phyloP scores from a whole-genome alignment of 2,888 invertebrate species.

The Vandiemenella viatica region DNA sequence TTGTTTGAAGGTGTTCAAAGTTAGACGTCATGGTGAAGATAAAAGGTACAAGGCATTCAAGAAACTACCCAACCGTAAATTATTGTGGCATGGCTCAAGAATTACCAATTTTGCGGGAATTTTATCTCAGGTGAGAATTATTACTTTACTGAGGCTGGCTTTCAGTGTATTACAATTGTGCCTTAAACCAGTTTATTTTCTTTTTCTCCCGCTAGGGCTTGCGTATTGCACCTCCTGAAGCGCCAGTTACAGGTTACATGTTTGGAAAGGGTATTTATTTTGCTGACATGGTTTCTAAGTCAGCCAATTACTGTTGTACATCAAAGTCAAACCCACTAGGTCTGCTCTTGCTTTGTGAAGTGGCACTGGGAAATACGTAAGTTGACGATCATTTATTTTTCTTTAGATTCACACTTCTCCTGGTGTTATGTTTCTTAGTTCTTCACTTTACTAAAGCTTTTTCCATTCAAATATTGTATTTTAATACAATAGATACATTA shows the following conservation, averaged over 20 bases:
- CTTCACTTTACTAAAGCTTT: too few species aligned
- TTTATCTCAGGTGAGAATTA: constrained; percentile 44
- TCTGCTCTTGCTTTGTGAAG: constrained; percentile 81
- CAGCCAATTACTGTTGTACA: constrained; percentile 90
- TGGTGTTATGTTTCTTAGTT: too few species aligned
- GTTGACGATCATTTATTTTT: constrained; percentile 24
- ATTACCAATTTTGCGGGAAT: constrained; percentile 92
- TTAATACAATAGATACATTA: not conserved
- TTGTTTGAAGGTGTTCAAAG: constrained; percentile 58
- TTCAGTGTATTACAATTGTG: not conserved
- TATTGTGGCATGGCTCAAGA: constrained; percentile 95
- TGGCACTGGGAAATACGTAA: constrained; percentile 85
- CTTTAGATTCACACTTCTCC: not conserved
- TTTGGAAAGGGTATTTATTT: constrained; percentile 97
- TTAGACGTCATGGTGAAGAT: constrained; percentile 62
- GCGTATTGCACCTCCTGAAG: constrained; percentile 95
- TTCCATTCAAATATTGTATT: not conserved
- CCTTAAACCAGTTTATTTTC: not conserved
- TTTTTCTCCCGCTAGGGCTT: constrained; percentile 53
- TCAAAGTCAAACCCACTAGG: constrained; percentile 54
- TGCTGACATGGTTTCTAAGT: constrained; percentile 97
- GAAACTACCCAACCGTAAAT: constrained; percentile 67
- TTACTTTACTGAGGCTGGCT: not conserved
- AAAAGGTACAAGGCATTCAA: constrained; percentile 74
- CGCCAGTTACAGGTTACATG: constrained; percentile 90